Evolutionary conservation across 2,888 invertebrate genomes (phyloP).

Genomic region (Macrostomum cliftonense): DNA sequence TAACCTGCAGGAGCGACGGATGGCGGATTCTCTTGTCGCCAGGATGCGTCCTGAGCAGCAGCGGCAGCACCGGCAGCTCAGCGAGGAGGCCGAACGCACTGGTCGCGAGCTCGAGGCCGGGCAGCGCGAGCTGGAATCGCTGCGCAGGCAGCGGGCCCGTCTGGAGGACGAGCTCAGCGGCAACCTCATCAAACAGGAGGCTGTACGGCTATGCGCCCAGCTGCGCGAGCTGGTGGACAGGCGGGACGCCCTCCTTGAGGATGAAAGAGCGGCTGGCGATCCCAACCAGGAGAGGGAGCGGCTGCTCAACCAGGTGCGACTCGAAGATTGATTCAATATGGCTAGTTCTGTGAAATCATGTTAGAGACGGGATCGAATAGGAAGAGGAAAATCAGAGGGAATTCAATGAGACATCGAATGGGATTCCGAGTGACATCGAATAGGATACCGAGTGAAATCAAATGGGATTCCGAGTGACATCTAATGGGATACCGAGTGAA

Average conservation of each 20-base stretch:
- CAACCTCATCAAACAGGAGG: constrained; percentile 26
- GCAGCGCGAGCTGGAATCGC: constrained; percentile 47
- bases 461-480: no score
- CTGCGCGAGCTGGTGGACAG: constrained; percentile 46
- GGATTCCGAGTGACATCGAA: no score
- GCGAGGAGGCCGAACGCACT: constrained; percentile 37
- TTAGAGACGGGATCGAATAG: no score
- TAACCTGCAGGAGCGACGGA: constrained; percentile 50
- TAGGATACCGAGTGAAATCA: no score
- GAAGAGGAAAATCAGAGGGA: no score
- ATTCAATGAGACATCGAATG: constrained; percentile 4
- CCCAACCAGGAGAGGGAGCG: constrained; percentile 60
- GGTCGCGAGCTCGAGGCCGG: constrained; percentile 30
- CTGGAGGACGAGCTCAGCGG: constrained; percentile 49
- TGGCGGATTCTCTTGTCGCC: constrained; percentile 47
- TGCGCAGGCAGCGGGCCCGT: constrained; percentile 48
- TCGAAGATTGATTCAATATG: constrained; percentile 43
- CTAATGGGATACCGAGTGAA: not conserved
- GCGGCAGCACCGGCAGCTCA: constrained; percentile 38
- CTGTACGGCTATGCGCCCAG: constrained; percentile 45
- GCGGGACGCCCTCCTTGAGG: constrained; percentile 49
- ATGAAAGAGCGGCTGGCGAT: constrained; percentile 49
- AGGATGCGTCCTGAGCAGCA: constrained; percentile 49
- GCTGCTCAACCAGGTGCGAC: constrained; percentile 52
- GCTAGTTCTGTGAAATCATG: no score